Conservation (phyloP, 2,797 vertebrate species). For the Argentina silus region DNA sequence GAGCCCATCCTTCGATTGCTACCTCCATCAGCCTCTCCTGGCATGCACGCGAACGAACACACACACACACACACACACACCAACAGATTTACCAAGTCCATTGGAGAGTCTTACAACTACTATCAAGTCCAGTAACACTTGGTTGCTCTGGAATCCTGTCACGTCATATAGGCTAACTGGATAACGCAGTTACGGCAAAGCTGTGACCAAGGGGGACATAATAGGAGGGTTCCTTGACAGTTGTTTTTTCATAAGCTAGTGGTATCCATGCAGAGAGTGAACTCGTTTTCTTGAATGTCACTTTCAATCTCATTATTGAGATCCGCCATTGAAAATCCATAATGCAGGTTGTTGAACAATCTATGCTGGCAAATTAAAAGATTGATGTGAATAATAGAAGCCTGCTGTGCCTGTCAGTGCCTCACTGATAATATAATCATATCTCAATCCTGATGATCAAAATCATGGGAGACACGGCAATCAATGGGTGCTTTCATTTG, state of each 20-base stretch:
- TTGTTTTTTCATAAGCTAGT: no score
- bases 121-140: neutral
- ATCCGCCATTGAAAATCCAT: slow-evolving; percentile 72
- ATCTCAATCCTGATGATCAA: slow-evolving; percentile 61
- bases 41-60: no score
- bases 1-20: no score
- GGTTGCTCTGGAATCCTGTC: neutral
- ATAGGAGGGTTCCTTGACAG: no score
- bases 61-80: no score
- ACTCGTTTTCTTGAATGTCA: slow-evolving; percentile 56
- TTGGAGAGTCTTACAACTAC: no score
- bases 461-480: slow-evolving; percentile 64
- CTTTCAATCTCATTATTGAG: slow-evolving; percentile 76
- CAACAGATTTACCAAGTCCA: neutral
- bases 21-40: no score
- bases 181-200: no score
- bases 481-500: slow-evolving; percentile 34
- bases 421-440: slow-evolving; percentile 73
- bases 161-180: no score
- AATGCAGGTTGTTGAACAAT: slow-evolving; percentile 76
- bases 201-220: no score
- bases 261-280: no score
- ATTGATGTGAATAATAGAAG: slow-evolving; percentile 73
- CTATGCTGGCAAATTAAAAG: slow-evolving; percentile 72
- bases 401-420: slow-evolving; percentile 68